phyloP scores from a whole-genome alignment of 2,888 invertebrate species.

The Mesorhabditis sp. region DNA sequence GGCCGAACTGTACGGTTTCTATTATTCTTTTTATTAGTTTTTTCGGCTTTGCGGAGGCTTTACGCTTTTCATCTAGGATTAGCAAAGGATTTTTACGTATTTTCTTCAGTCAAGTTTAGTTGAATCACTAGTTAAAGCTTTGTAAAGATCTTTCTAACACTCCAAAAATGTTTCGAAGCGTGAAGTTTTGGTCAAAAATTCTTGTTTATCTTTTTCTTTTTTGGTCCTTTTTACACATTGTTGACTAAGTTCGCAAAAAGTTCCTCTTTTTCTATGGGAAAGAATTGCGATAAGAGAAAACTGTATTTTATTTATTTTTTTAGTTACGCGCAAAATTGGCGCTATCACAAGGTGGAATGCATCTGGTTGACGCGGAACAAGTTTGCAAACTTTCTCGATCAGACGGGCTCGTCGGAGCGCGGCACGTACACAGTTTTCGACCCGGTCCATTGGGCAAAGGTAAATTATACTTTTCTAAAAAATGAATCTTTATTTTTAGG shows the following conservation, averaged over 20 bases:
- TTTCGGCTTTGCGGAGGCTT: too few relatives aligned
- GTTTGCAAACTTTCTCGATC: slow-evolving; percentile 79
- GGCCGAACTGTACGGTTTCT: slow-evolving; percentile 76
- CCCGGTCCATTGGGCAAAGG: slow-evolving; percentile 94
- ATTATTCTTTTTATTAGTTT: background rate
- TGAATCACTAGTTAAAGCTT: too few relatives aligned
- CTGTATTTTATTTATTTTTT: slow-evolving; percentile 7
- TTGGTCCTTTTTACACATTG: too few relatives aligned
- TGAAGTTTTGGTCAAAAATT: too few relatives aligned
- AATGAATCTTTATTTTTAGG: too few relatives aligned
- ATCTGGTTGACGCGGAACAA: slow-evolving; percentile 62
- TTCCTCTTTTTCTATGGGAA: background rate
- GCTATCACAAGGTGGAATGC: slow-evolving; percentile 96
- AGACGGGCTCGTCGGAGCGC: slow-evolving; percentile 89
- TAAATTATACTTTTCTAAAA: slow-evolving; percentile 56
- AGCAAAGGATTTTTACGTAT: too few relatives aligned
- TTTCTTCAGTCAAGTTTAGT: too few relatives aligned
- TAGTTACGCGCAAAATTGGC: slow-evolving; percentile 95
- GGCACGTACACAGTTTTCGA: slow-evolving; percentile 99
- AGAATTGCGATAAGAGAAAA: background rate
- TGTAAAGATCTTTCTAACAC: too few relatives aligned
- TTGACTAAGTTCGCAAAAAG: too few relatives aligned
- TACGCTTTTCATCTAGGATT: too few relatives aligned
- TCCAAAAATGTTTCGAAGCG: too few relatives aligned
- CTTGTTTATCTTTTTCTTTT: too few relatives aligned